Evolutionary conservation across 2,888 invertebrate species (phyloP).

Genomic region (Leptarthrus brevirostris): DNA sequence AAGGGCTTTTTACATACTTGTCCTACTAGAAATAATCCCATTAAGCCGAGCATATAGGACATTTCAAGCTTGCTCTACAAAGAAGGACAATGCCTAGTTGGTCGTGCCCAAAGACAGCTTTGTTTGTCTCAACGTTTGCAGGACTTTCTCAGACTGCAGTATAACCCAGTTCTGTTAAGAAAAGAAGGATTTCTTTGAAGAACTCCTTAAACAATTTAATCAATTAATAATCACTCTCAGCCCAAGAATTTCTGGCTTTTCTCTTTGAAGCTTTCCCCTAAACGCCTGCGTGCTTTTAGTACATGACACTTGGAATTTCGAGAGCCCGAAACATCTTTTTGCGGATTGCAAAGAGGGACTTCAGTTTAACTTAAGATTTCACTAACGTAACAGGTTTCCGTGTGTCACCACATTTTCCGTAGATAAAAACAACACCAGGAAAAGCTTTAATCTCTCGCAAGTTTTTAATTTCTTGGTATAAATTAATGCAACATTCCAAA

Average conservation of each 20-base stretch:
- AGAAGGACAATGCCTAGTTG: not conserved
- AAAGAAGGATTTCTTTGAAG: not conserved
- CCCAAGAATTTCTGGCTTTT: not conserved
- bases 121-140: too few species aligned
- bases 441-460: conserved; percentile 1
- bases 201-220: not conserved
- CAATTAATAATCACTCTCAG: not conserved
- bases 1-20: conserved; percentile 16
- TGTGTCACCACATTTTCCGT: not conserved
- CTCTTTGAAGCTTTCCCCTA: not conserved
- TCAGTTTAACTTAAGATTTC: conserved; percentile 18
- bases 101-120: too few species aligned
- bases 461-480: conserved; percentile 4
- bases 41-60: conserved; percentile 7
- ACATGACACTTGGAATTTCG: not conserved
- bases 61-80: not conserved
- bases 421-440: not conserved
- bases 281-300: not conserved
- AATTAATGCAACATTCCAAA: not conserved
- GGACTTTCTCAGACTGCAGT: too few species aligned
- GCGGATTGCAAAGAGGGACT: not conserved
- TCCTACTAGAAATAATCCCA: conserved; percentile 21
- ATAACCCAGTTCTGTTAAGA: not conserved
- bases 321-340: conserved; percentile 15
- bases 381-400: conserved; percentile 33